Evolutionary conservation across 2,113 vertebrate genomes (phyloP).

Genomic region (Mandrillus leucophaeus): DNA sequence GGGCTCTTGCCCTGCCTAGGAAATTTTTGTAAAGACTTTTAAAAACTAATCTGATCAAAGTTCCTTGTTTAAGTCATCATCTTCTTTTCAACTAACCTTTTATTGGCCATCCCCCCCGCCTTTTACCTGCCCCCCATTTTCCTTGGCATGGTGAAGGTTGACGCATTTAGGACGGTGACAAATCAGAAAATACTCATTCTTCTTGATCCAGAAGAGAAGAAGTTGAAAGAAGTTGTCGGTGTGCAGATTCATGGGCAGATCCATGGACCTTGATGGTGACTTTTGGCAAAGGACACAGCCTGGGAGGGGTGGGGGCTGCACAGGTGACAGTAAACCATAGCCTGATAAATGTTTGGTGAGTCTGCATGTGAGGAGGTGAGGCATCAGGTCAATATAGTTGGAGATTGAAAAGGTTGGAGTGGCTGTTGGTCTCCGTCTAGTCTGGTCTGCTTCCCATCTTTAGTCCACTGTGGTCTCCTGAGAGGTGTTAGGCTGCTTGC

Average conservation of each 20-base stretch:
- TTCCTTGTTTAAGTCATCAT: background rate
- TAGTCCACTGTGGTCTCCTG: background rate
- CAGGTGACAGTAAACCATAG: background rate
- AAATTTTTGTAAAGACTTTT: background rate
- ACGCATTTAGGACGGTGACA: background rate
- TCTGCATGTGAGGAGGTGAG: background rate
- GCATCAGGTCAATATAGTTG: fast-evolving
- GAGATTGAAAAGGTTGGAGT: background rate
- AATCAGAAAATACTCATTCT: background rate
- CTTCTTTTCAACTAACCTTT: background rate
- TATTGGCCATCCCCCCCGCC: background rate
- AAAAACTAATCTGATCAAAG: background rate
- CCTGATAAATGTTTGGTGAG: background rate
- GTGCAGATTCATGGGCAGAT: background rate
- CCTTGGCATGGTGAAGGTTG: background rate
- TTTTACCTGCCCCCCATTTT: background rate
- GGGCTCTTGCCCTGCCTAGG: background rate
- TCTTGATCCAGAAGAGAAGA: background rate
- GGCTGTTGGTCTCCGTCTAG: background rate
- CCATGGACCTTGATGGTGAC: background rate
- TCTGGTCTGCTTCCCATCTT: background rate
- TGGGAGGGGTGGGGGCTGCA: background rate
- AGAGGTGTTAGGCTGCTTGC: background rate
- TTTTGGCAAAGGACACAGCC: background rate
- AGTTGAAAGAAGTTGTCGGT: background rate